phyloP scores from a whole-genome alignment of 2,797 vertebrate genomes.

The Podarcis siculus region DNA sequence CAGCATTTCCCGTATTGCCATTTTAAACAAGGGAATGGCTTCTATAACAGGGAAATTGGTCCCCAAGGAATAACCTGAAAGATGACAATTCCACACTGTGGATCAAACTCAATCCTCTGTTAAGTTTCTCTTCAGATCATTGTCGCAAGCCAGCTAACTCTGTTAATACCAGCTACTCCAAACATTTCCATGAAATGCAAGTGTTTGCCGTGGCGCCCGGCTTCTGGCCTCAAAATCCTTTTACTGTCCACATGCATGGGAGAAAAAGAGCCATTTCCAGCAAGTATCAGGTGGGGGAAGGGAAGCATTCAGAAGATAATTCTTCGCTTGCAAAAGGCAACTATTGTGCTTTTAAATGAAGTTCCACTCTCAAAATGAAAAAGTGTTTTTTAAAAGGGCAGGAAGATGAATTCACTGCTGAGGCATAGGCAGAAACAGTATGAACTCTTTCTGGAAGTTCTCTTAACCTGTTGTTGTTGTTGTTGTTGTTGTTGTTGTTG shows the following conservation, averaged over 20 bases:
- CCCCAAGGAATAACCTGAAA: neutral
- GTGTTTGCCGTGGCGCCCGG: constrained; percentile 41
- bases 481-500: neutral
- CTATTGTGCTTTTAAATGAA: neutral
- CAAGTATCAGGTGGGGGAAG: neutral
- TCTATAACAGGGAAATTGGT: neutral
- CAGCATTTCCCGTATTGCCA: neutral
- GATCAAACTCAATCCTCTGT: neutral
- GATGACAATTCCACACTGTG: neutral
- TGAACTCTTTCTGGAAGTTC: constrained; percentile 4
- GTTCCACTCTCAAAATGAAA: neutral
- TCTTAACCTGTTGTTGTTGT: neutral
- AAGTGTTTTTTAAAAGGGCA: constrained; percentile 47
- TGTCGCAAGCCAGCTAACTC: too few species aligned
- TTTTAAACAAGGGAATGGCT: neutral
- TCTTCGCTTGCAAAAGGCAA: constrained; percentile 33
- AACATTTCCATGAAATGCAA: too few species aligned
- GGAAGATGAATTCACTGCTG: neutral
- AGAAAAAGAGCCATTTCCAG: neutral
- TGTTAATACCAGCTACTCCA: too few species aligned
- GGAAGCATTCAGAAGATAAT: neutral
- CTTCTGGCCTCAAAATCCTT: constrained; percentile 75
- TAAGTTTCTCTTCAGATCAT: neutral
- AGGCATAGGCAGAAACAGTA: neutral
- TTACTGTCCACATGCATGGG: constrained; percentile 65